Percentiles rank a stretch among this genome's conserved stretches.
phyloP scores from a whole-genome alignment of 2,888 invertebrate genomes.

The Autographa pulchrina region DNA sequence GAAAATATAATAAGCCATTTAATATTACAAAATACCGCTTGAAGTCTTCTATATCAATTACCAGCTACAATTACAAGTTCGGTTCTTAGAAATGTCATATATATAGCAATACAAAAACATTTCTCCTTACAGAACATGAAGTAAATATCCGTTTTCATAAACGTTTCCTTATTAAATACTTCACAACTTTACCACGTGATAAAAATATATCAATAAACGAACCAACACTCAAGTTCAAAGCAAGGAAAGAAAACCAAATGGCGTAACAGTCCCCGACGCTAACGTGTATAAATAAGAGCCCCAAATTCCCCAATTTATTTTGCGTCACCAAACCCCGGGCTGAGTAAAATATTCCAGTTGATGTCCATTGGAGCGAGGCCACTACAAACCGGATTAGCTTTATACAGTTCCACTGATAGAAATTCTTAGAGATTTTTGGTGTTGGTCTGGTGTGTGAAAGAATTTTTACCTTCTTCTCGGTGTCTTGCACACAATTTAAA shows the following conservation, averaged over 20 bases:
- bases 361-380: conserved; percentile 49
- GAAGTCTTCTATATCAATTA: too few relatives aligned
- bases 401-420: conserved; percentile 35
- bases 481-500: too few relatives aligned
- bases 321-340: conserved; percentile 53
- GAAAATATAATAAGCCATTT: too few relatives aligned
- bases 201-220: conserved; percentile 44
- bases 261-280: conserved; percentile 53
- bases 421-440: conserved; percentile 28
- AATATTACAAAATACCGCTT: too few relatives aligned
- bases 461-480: neutral
- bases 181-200: conserved; percentile 31
- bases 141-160: too few relatives aligned
- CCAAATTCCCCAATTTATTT: conserved; percentile 61
- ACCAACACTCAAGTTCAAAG: conserved; percentile 43
- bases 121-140: too few relatives aligned
- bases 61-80: too few relatives aligned
- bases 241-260: conserved; percentile 45
- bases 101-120: too few relatives aligned
- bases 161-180: conserved; percentile 1
- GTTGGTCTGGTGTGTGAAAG: neutral
- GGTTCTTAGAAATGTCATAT: too few relatives aligned
- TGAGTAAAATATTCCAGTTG: conserved; percentile 61
- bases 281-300: conserved; percentile 60
- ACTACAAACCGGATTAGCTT: conserved; percentile 54